Conservation (phyloP, 30 jellyfish, hydroid and myxozoan genomes). For the Aurelia aurita region DNA sequence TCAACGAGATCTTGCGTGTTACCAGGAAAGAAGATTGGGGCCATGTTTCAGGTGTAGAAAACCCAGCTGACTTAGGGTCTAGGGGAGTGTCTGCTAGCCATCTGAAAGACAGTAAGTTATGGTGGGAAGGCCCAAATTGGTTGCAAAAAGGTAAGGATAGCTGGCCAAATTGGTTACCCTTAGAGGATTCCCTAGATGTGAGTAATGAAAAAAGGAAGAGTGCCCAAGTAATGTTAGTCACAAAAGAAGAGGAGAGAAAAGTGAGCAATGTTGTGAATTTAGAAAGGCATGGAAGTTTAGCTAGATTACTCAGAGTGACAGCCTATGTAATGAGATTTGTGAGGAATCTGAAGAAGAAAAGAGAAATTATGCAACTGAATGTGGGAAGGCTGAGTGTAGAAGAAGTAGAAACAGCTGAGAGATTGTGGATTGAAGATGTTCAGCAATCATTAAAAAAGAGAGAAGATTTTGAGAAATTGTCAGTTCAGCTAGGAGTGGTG, state of each 20-base stretch:
- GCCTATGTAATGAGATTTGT: slow-evolving; percentile 61
- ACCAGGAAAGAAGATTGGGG: slow-evolving; percentile 61
- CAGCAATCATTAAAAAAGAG: slow-evolving; percentile 36
- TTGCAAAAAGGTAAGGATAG: slow-evolving; percentile 23
- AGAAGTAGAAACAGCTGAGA: slow-evolving; percentile 62
- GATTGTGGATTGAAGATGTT: slow-evolving; percentile 43
- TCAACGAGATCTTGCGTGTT: slow-evolving; percentile 38
- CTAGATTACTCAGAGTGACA: slow-evolving; percentile 52
- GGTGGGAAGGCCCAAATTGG: slow-evolving; percentile 77
- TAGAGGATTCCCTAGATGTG: slow-evolving; percentile 44
- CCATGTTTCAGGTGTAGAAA: slow-evolving; percentile 49
- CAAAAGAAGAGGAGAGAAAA: not conserved
- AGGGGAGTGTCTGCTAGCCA: slow-evolving; percentile 55
- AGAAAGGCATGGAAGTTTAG: slow-evolving; percentile 25
- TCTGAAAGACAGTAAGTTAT: slow-evolving; percentile 43
- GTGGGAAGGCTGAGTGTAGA: slow-evolving; percentile 46
- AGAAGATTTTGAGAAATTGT: slow-evolving; percentile 3
- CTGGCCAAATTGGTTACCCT: slow-evolving; percentile 30
- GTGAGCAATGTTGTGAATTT: slow-evolving; percentile 44
- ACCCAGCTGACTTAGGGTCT: slow-evolving; percentile 72
- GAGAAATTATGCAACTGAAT: slow-evolving; percentile 3
- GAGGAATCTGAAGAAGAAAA: slow-evolving; percentile 44
- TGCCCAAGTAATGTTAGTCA: slow-evolving; percentile 20
- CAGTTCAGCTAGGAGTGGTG: slow-evolving; percentile 60
- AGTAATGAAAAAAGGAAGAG: slow-evolving; percentile 35